Base-by-base conservation (phyloP, 2,888 invertebrate genomes). In the Eupeodes luniger region DNA sequence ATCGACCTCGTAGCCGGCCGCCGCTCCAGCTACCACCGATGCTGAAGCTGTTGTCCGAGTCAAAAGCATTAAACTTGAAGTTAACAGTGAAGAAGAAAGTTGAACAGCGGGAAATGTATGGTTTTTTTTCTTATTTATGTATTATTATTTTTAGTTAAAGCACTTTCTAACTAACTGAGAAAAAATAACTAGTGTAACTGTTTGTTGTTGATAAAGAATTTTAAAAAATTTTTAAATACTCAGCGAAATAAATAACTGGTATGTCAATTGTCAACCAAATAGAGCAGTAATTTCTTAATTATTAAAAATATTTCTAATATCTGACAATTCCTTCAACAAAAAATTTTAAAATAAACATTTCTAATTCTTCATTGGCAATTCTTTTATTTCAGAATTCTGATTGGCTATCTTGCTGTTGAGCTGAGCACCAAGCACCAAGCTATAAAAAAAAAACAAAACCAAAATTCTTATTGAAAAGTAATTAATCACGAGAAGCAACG, bases 21-120 rank as follows among this genome's bases (percentile, higher is more conserved):
- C 2, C 27, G 27, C 27, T 1, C 27, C 27, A 27, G 27, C 27
- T 27, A 27, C 27, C 27, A 27, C 27, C 27, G 27, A 27, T 27
- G 5, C 27, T 11, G 49, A 49, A n/a, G 66, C 9, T 51, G 49
- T 53, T 40, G 55, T 47, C 47, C 55, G 49, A 78, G 64, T 57
- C 66, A 78, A 72, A 51, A 74, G 40, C 61, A 64, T 40, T 40
- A 59, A 74, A 74, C 67, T 51, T 59, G 34, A 59, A 80, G 47
- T 82, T 72, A 81, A 78, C 82, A 78, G 78, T 81, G 72, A 78
- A 86, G 78, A 86, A 82, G 85, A 86, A 86, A 82, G 85, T 85
- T 81, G 44, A 67, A 14, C 55, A 57, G 64, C 80, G 69, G 64
- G 19, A 77, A 47, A 61, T 53, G 67, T 62, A 62, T 82, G 55